Evolutionary conservation across 30 jellyfish, hydroid and myxozoan species (phyloP).

Genomic region (Turritopsis dohrnii): DNA sequence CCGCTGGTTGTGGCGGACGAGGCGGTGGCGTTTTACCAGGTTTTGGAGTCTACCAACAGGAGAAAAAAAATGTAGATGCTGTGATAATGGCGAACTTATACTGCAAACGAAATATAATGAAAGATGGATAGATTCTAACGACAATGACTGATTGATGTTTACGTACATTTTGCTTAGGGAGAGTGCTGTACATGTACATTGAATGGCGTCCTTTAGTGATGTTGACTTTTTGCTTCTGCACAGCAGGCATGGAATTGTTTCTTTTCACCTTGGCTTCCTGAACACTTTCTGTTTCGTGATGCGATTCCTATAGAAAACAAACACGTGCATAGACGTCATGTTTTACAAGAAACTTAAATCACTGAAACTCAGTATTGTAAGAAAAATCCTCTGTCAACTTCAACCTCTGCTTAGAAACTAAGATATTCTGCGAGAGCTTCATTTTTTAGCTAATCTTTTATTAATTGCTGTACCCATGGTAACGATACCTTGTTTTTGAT

Average conservation of each 20-base stretch:
- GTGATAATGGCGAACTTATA: background rate
- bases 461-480: too few relatives aligned
- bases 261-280: slow-evolving; percentile 15
- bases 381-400: too few relatives aligned
- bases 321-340: background rate
- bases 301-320: background rate
- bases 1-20: slow-evolving; percentile 28
- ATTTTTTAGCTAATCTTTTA: too few relatives aligned
- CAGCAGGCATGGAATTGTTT: slow-evolving; percentile 22
- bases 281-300: background rate
- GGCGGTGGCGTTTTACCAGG: slow-evolving; percentile 44
- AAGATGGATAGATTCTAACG: background rate
- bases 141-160: background rate
- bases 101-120: background rate
- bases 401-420: too few relatives aligned
- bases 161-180: slow-evolving; percentile 7
- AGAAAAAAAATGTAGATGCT: background rate
- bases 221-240: background rate
- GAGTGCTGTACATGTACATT: slow-evolving; percentile 11
- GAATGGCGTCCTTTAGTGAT: slow-evolving; percentile 3
- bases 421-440: too few relatives aligned
- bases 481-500: slow-evolving; percentile 25
- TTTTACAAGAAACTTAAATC: background rate
- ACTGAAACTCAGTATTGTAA: too few relatives aligned
- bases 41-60: background rate